phyloP scores from a whole-genome alignment of 2,113 vertebrate genomes.

The Indri indri region DNA sequence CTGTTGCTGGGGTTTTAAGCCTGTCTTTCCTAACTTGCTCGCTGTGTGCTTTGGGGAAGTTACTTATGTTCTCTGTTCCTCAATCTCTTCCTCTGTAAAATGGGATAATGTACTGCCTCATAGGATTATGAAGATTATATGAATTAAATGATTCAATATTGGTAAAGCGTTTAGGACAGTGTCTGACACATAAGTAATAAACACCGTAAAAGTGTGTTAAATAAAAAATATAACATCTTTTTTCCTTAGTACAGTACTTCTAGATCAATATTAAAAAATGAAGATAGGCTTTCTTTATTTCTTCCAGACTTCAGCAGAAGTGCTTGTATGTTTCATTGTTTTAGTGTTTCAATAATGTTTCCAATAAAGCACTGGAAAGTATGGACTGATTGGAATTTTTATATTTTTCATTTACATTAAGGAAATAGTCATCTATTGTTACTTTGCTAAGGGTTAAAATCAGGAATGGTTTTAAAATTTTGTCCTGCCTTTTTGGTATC shows the following conservation, averaged over 20 bases:
- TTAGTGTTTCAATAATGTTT: neutral
- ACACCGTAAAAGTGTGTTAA: neutral
- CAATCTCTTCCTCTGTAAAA: neutral
- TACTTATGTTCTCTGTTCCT: neutral
- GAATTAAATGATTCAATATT: neutral
- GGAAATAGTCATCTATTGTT: neutral
- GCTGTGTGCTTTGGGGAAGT: neutral
- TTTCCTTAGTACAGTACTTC: neutral
- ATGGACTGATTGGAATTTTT: neutral
- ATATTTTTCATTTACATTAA: neutral
- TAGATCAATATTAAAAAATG: neutral
- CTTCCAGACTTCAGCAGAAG: neutral
- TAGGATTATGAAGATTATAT: neutral
- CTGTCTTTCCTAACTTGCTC: neutral
- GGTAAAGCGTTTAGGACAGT: neutral
- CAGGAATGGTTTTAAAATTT: neutral
- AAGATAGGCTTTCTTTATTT: neutral
- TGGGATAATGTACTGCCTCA: neutral
- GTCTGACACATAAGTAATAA: neutral
- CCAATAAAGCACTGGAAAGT: neutral
- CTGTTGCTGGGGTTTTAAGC: neutral
- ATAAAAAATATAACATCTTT: neutral
- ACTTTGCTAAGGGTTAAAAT: conserved; percentile 4
- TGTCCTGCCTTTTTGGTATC: neutral
- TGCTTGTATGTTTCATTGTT: neutral